phyloP scores from a whole-genome alignment of 2,888 invertebrate genomes.

The Aplocera efformata region DNA sequence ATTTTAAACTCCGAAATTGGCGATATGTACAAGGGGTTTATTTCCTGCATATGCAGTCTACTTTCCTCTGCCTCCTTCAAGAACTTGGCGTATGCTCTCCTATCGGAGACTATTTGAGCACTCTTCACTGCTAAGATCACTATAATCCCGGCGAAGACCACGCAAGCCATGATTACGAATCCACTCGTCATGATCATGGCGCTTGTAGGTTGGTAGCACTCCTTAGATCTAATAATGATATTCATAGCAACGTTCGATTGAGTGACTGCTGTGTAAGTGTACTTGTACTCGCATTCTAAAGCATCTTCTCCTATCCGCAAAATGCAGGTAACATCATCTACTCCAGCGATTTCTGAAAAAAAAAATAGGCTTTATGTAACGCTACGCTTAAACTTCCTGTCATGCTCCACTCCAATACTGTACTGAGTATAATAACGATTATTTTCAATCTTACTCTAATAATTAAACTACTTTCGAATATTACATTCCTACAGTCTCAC shows the following conservation, averaged over 20 bases:
- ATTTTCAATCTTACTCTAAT: too few species aligned
- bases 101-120: constrained; percentile 70
- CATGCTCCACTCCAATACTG: too few species aligned
- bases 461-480: too few species aligned
- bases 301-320: constrained; percentile 48
- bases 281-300: constrained; percentile 62
- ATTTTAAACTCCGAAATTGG: constrained; percentile 79
- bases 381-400: too few species aligned
- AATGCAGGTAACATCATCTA: constrained; percentile 54
- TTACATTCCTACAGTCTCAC: too few species aligned
- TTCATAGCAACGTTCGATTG: constrained; percentile 53
- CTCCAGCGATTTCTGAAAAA: constrained; percentile 35
- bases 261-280: constrained; percentile 57
- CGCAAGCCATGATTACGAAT: constrained; percentile 62
- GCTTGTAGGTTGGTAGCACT: constrained; percentile 58
- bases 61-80: constrained; percentile 64
- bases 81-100: constrained; percentile 77
- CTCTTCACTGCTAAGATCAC: constrained; percentile 60
- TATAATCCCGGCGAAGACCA: constrained; percentile 69
- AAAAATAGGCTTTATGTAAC: too few species aligned
- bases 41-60: constrained; percentile 56
- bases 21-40: constrained; percentile 84
- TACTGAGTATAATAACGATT: too few species aligned
- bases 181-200: constrained; percentile 58
- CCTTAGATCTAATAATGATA: constrained; percentile 54